These are phyloP conservation scores for Drosophila tripunctata DNA, from an alignment of 2,888 invertebrate genomes.

Conservation along the genomic window DNA sequence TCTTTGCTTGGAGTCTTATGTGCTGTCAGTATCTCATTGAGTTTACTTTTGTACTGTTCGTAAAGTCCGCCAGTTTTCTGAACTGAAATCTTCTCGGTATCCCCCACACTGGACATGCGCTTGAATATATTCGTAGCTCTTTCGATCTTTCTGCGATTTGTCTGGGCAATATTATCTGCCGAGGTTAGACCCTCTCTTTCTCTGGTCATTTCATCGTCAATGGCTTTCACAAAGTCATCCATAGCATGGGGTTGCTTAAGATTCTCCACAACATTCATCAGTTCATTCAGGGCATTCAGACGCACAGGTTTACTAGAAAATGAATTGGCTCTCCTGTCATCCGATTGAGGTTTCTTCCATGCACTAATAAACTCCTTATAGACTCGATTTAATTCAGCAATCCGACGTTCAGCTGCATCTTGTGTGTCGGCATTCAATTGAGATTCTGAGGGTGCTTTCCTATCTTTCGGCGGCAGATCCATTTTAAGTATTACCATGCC, in stretches of 20 bases:
- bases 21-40: conserved; percentile 32
- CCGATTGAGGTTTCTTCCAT: conserved; percentile 23
- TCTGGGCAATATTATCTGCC: not conserved
- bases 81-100: not conserved
- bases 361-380: conserved; percentile 32
- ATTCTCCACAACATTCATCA: conserved; percentile 47
- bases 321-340: not conserved
- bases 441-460: not conserved
- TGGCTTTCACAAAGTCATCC: conserved; percentile 47
- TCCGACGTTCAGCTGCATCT: conserved; percentile 8
- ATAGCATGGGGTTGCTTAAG: conserved; percentile 44
- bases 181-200: conserved; percentile 5
- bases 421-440: not conserved
- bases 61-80: conserved; percentile 60
- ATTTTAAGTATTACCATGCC: conserved; percentile 19
- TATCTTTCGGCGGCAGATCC: conserved; percentile 1
- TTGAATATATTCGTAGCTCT: not conserved
- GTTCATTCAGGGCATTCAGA: conserved; percentile 45
- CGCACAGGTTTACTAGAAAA: not conserved
- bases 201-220: conserved; percentile 42
- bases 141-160: not conserved
- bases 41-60: conserved; percentile 64
- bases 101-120: not conserved
- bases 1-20: conserved; percentile 22
- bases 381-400: conserved; percentile 31